Percentiles rank a stretch among this genome's conserved stretches.
Conservation (phyloP, 30 jellyfish, hydroid and myxozoan species). For the Clytia hemisphaerica region DNA sequence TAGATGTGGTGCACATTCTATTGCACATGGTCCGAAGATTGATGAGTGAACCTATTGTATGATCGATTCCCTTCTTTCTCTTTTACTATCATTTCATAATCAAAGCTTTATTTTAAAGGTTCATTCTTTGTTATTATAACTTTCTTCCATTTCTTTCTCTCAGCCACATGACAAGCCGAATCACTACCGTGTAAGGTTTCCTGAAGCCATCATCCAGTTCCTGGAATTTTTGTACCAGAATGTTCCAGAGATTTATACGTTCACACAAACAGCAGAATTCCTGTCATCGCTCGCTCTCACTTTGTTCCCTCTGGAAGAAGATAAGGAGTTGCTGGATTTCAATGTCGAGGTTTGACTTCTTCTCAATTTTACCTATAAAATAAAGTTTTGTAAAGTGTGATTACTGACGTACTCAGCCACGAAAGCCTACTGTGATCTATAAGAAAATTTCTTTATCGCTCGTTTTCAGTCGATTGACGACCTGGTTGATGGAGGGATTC, state of each 20-base stretch:
- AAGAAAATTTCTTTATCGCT: not conserved
- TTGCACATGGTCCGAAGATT: slow-evolving; percentile 75
- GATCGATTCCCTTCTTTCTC: too few species aligned
- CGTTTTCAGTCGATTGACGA: slow-evolving; percentile 11
- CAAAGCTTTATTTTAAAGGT: too few species aligned
- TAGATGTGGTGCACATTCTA: slow-evolving; percentile 70
- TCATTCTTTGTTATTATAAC: too few species aligned
- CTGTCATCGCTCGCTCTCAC: slow-evolving; percentile 69
- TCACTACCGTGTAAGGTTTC: not conserved
- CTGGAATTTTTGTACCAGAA: slow-evolving; percentile 65
- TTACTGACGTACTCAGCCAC: too few species aligned
- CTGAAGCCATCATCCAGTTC: slow-evolving; percentile 59
- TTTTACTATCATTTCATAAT: too few species aligned
- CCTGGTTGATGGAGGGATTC: slow-evolving; percentile 26
- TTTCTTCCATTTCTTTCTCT: too few species aligned
- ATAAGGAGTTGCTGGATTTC: slow-evolving; percentile 33
- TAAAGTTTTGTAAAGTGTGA: too few species aligned
- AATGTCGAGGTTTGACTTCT: slow-evolving; percentile 16
- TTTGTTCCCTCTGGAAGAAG: slow-evolving; percentile 63
- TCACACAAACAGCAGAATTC: slow-evolving; percentile 55
- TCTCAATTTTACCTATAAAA: too few species aligned
- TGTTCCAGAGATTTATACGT: slow-evolving; percentile 37
- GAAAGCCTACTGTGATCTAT: too few species aligned
- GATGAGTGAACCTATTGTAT: slow-evolving; percentile 50
- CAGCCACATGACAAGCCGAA: too few species aligned